phyloP scores from a whole-genome alignment of 2,888 invertebrate genomes.

The Minunthozetes semirufus region DNA sequence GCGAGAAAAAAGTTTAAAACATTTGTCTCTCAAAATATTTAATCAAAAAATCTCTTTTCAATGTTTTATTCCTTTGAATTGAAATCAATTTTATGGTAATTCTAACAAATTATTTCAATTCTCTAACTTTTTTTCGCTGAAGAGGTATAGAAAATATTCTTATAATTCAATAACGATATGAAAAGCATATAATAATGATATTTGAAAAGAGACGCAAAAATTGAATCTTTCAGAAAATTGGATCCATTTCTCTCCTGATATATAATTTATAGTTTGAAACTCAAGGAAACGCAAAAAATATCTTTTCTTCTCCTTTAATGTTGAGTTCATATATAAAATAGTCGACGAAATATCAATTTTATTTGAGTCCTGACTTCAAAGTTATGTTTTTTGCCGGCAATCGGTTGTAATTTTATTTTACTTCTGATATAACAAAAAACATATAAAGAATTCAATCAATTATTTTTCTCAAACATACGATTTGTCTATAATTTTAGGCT shows the following conservation, averaged over 20 bases:
- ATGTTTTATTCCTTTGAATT: not conserved
- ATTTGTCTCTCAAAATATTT: not conserved
- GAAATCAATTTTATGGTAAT: constrained; percentile 11
- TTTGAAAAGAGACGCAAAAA: not conserved
- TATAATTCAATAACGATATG: constrained; percentile 4
- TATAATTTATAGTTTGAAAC: not conserved
- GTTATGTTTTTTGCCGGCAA: not conserved
- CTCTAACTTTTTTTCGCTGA: not conserved
- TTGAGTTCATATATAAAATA: not conserved
- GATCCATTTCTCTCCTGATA: not conserved
- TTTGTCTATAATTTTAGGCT: not conserved
- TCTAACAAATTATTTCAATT: constrained; percentile 11
- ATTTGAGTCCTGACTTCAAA: not conserved
- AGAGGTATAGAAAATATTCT: not conserved
- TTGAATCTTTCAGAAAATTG: not conserved
- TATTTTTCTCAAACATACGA: not conserved
- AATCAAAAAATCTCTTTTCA: not conserved
- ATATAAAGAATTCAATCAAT: not conserved
- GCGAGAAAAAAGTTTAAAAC: not conserved
- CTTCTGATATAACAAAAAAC: not conserved
- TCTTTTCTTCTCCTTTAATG: not conserved
- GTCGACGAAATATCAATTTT: not conserved
- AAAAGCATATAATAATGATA: not conserved
- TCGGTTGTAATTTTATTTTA: not conserved
- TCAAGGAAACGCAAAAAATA: not conserved